phyloP scores from a whole-genome alignment of 2,113 vertebrate species.

The Sylvia atricapilla region DNA sequence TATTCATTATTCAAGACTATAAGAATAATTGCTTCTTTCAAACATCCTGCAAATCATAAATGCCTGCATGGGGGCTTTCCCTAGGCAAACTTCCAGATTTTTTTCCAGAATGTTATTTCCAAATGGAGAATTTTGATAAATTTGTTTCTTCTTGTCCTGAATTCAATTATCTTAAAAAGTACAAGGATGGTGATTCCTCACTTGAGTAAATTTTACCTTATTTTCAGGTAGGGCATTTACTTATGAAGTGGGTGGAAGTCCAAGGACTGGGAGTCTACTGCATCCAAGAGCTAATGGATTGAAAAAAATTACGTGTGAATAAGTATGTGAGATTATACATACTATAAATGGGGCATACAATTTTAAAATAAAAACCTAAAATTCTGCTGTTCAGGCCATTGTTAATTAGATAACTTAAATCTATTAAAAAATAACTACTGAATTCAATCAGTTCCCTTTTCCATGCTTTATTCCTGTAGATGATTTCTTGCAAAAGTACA shows the following conservation, averaged over 20 bases:
- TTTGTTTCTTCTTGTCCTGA: neutral
- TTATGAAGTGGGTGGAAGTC: neutral
- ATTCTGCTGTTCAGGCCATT: constrained; percentile 50
- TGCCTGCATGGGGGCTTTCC: neutral
- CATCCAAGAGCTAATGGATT: neutral
- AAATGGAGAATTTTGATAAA: neutral
- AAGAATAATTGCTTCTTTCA: neutral
- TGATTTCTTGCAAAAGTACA: constrained; percentile 66
- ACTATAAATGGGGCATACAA: constrained; percentile 30
- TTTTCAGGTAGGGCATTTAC: neutral
- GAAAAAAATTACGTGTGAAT: constrained; percentile 22
- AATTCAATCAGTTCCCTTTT: constrained; percentile 55
- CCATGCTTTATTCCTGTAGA: constrained; percentile 65
- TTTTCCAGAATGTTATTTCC: neutral
- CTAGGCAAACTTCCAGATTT: neutral
- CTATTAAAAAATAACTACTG: constrained; percentile 58
- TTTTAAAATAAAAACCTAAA: constrained; percentile 66
- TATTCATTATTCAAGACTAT: neutral
- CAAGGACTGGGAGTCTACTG: neutral
- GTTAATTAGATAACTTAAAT: constrained; percentile 69
- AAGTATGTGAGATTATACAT: constrained; percentile 39
- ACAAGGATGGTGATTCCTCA: neutral
- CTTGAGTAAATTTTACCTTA: neutral
- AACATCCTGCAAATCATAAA: neutral
- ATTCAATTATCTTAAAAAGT: constrained; percentile 5